Base-by-base conservation (phyloP, 2,888 invertebrate genomes). In the Abrostola tripartita region DNA sequence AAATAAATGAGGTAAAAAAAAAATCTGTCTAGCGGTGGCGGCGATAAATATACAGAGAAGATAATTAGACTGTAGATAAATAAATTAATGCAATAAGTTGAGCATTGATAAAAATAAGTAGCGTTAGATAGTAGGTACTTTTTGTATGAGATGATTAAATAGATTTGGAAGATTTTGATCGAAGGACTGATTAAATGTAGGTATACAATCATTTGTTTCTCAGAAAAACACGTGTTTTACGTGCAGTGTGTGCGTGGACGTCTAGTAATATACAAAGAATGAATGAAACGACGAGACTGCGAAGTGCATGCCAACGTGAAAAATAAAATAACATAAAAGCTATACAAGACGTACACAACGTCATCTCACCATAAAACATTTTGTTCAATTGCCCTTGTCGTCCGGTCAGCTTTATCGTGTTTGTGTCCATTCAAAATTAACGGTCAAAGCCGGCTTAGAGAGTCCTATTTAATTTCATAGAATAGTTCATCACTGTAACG, bases 361-460 rank as follows among this genome's bases (percentile, higher is more conserved):
- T 85, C 84, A 88, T 92, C 94, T 94, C 94, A 94, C 94, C 94
- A 91, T 94, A 94, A 89, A 94, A 90, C 94, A 94, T 94, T 88
- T 92, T 91, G 89, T 89, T 90, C 88, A 87, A 88, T 80, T 87
- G 90, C 87, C 88, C 88, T 88, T 87, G 91, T 84, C 84, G 85
- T 81, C 88, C 84, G 76, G 81, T 85, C 82, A 86, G 84, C 83
- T 84, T 84, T 83, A 90, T 84, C 80, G 86, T 81, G 81, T 85
- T 85, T 81, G 86, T 83, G 92, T 93, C 93, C 93, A 93, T 93
- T 91, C 90, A 91, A 85, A 79, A 83, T 80, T 82, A 83, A 81
- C 80, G 81, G 84, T 81, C 76, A 74, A 66, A 79, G 80, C 84
- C 81, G 68, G 74, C 50, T 76, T 73, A 73, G 35, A 72, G 62